These are phyloP conservation scores for Lypha dubia DNA, from an alignment of 2,888 invertebrate genomes.

Conservation along the genomic window DNA sequence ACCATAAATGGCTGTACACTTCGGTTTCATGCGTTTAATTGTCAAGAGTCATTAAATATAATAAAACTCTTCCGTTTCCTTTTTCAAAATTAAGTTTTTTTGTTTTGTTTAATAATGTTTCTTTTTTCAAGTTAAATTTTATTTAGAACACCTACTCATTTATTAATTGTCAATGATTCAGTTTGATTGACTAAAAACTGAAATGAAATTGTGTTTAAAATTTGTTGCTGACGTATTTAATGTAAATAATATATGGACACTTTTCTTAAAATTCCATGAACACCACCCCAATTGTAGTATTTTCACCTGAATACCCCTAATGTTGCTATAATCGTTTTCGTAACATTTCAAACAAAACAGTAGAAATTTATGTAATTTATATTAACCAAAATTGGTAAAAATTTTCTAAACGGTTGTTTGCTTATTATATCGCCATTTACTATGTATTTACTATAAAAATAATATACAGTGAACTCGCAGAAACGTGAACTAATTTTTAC, in stretches of 20 bases:
- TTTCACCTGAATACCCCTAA: constrained; percentile 3
- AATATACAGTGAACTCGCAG: too few species aligned
- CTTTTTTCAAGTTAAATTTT: constrained; percentile 1
- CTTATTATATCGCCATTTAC: constrained; percentile 17
- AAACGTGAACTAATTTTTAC: too few species aligned
- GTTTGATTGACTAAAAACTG: not conserved
- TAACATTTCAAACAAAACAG: constrained; percentile 13
- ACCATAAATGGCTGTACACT: constrained; percentile 34
- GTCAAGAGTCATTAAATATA: constrained; percentile 25
- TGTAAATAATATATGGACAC: too few species aligned
- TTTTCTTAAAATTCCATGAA: too few species aligned
- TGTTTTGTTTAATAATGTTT: not conserved
- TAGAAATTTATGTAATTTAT: constrained; percentile 56
- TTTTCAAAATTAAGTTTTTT: not conserved
- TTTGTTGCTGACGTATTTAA: too few species aligned
- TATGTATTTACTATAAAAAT: not conserved
- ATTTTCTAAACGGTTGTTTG: constrained; percentile 31
- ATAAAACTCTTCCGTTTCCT: constrained; percentile 54
- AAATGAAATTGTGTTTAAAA: too few species aligned
- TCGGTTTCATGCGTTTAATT: constrained; percentile 19
- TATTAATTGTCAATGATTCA: constrained; percentile 20
- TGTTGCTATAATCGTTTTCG: not conserved
- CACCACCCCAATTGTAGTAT: too few species aligned
- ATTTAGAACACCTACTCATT: constrained; percentile 29
- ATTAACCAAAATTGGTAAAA: constrained; percentile 51